A percentile compares a stretch with the other conserved stretches of the same genome.
Evolutionary conservation across 2,888 invertebrate genomes (phyloP).

Genomic region (Metallyticus violacea): DNA sequence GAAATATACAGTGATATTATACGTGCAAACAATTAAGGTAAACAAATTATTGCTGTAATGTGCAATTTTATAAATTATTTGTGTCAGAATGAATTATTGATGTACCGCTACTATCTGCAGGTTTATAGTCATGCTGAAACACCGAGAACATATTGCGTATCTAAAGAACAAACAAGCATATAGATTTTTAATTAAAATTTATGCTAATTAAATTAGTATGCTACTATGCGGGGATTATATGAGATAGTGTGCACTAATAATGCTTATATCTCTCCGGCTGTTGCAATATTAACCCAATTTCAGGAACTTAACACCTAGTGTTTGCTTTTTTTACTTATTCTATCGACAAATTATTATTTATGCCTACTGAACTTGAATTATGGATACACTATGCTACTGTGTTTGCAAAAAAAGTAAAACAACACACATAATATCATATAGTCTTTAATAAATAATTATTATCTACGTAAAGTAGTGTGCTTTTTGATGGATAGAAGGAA

Average conservation of each 20-base stretch:
- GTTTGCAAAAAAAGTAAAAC: no score
- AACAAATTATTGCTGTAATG: background rate
- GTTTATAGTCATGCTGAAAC: background rate
- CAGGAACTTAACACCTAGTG: background rate
- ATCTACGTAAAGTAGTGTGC: no score
- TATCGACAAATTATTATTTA: no score
- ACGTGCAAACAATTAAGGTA: background rate
- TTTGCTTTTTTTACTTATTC: no score
- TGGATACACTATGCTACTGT: no score
- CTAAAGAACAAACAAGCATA: background rate
- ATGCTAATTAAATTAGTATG: background rate
- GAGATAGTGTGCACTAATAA: no score
- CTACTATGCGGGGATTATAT: background rate
- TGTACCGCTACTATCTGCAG: background rate
- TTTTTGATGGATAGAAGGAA: no score
- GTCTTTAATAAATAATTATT: no score
- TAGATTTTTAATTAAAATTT: background rate
- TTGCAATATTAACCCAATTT: background rate
- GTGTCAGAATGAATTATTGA: background rate
- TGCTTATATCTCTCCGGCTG: no score
- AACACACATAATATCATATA: no score
- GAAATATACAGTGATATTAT: background rate
- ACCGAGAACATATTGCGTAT: background rate
- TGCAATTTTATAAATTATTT: background rate
- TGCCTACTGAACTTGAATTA: no score